Evolutionary conservation across 2,797 vertebrate species (phyloP).

Genomic region (Pelochelys cantorii): DNA sequence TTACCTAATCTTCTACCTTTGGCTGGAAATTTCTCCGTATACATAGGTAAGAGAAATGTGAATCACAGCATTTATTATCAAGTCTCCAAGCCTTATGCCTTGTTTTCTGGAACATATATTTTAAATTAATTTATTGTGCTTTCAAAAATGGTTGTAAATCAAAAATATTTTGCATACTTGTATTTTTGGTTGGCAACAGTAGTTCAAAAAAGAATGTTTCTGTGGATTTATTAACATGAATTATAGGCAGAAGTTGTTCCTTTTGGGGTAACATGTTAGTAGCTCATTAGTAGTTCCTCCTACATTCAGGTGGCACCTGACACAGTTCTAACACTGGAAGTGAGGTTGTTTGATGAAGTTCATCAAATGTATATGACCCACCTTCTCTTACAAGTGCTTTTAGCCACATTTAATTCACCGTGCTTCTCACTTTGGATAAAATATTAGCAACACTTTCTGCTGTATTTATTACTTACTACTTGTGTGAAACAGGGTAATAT

Average conservation of each 20-base stretch:
- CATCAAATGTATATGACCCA: fast-evolving
- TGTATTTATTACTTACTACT: not conserved
- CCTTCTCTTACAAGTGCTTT: not conserved
- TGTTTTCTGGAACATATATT: not conserved
- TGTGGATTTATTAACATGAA: conserved; percentile 31
- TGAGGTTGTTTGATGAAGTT: not conserved
- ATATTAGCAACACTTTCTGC: not conserved
- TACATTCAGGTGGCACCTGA: not conserved
- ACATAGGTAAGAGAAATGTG: not conserved
- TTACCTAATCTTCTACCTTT: conserved; percentile 29
- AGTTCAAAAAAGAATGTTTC: not conserved
- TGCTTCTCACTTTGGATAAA: not conserved
- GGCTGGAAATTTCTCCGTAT: not conserved
- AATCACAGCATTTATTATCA: not conserved
- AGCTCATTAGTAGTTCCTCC: not conserved
- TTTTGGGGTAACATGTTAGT: not conserved
- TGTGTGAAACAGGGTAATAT: conserved; percentile 33
- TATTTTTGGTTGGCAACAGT: not conserved
- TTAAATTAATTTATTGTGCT: not conserved
- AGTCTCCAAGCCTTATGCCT: not conserved
- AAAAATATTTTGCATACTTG: not conserved
- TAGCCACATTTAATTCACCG: not conserved
- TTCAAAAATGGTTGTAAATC: not conserved
- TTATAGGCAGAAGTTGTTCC: not conserved
- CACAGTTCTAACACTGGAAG: not conserved